Evolutionary conservation across 2,113 vertebrate genomes (phyloP).

Genomic region (Piaya cayana): DNA sequence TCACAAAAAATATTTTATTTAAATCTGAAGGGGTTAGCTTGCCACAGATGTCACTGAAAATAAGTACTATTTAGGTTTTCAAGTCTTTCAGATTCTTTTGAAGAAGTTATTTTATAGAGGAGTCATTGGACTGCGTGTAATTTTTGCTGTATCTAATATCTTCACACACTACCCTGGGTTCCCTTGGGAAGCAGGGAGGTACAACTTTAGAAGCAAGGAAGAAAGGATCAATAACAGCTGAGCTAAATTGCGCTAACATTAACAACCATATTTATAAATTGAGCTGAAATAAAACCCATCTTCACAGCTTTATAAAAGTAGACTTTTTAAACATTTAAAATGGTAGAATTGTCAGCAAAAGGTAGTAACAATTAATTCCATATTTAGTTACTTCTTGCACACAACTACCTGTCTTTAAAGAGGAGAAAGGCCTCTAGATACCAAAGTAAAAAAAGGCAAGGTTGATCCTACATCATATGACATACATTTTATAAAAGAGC

Average conservation of each 20-base stretch:
- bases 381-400: not conserved
- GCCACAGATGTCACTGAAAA: not conserved
- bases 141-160: not conserved
- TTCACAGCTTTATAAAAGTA: not conserved
- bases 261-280: not conserved
- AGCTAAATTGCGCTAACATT: not conserved
- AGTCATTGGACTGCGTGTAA: not conserved
- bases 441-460: not conserved
- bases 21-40: not conserved
- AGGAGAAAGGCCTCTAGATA: not conserved
- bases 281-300: not conserved
- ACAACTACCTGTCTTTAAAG: not conserved
- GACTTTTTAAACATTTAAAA: not conserved
- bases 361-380: not conserved
- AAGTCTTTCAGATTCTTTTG: not conserved
- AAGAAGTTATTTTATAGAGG: not conserved
- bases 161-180: not conserved
- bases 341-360: not conserved
- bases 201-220: not conserved
- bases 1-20: not conserved
- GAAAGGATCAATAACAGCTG: not conserved
- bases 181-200: not conserved
- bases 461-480: not conserved
- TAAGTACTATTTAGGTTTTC: not conserved
- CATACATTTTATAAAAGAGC: rapidly evolving